Base-by-base conservation (phyloP, 1,140 invertebrate species). In the Riptortus pedestris region DNA sequence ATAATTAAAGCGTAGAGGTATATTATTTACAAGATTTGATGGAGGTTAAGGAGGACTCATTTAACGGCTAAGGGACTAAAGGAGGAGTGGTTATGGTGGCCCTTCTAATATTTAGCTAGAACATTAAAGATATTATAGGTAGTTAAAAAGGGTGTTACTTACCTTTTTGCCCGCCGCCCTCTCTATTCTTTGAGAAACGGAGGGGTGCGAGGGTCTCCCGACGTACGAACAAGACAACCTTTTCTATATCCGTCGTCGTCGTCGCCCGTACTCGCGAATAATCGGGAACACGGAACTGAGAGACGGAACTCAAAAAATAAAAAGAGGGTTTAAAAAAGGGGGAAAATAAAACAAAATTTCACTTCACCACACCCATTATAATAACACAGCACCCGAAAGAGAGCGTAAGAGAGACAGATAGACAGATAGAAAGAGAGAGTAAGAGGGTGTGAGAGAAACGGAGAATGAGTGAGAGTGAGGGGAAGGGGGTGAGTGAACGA, bases 321-420 rank as follows among this genome's bases (percentile, higher is more conserved):
- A n/a, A n/a, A n/a, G n/a, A n/a, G 14, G 31, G 5, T 38, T 14
- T 14, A 38, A 7, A 5, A 58, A 38, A 20, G 38, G 12, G 43
- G 38, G 45, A 20, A 20, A 29, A 38, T 26, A 20, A 28, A 29
- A n/a, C 11, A 33, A 28, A 63, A 28, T 7, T 31, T 63, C 62
- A 63, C 62, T 63, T 63, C 62, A 63, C 62, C 48, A 63, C 62
- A 63, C 62, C 62, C 62, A 63, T 63, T n/a, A n/a, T n/a, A n/a
- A n/a, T n/a, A n/a, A n/a, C n/a, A n/a, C n/a, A 63, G 48, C 60
- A 26, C 60, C 33, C 22, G 31, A 24, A n/a, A 29, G 47, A 38
- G 47, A 24, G 11, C 28, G 48, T n/a, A 20, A 33, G 48, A 59
- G 24, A 47, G 57, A 24, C 16, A 18, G 63, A 31, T 14, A 11